phyloP scores from a whole-genome alignment of 2,113 vertebrate species.

The Balaeniceps rex region DNA sequence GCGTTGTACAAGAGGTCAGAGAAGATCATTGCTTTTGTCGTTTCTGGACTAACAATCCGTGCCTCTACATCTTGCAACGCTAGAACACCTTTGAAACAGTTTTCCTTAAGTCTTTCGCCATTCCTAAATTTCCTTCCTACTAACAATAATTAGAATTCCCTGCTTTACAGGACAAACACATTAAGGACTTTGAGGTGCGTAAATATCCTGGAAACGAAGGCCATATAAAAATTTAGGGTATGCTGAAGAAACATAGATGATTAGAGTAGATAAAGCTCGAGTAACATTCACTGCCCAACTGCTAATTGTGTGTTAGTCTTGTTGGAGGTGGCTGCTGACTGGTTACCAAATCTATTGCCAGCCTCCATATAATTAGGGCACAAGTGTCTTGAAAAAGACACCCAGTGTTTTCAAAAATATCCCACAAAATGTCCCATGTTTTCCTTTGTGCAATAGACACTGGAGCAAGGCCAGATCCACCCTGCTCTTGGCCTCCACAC shows the following conservation, averaged over 20 bases:
- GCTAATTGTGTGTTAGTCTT: neutral
- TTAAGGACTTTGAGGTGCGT: neutral
- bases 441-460: conserved; percentile 2
- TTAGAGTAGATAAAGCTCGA: neutral
- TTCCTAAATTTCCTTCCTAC: neutral
- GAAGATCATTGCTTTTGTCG: neutral
- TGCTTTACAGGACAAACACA: neutral
- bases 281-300: neutral
- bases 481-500: conserved; percentile 57
- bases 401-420: conserved; percentile 4
- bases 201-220: neutral
- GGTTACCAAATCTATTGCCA: neutral
- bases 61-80: fast-evolving
- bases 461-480: conserved; percentile 58
- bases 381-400: conserved; percentile 1
- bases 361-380: neutral
- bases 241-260: neutral
- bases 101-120: neutral
- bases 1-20: neutral
- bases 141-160: neutral
- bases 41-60: neutral
- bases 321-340: neutral
- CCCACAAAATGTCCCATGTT: neutral
- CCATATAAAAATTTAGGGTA: neutral
- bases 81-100: neutral